Percentiles rank a stretch among this genome's conserved stretches.
Conservation (phyloP, 2,113 vertebrate genomes). For the Chloebia gouldiae region DNA sequence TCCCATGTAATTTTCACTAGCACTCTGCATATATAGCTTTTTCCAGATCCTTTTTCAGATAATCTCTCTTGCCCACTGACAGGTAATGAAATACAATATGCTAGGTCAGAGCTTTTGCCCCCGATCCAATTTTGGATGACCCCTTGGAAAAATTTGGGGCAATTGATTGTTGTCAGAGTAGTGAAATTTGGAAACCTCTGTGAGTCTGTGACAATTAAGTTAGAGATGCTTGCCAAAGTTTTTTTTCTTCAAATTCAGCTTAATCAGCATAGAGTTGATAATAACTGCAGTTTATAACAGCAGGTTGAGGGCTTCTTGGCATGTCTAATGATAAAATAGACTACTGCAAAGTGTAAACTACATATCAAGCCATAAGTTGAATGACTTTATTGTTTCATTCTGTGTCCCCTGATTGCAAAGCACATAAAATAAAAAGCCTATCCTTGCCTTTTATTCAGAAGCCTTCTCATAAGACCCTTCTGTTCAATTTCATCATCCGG, state of each 20-base stretch:
- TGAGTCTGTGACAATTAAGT: not conserved
- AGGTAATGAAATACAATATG: not conserved
- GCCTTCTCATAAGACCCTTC: not conserved
- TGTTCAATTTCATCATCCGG: not conserved
- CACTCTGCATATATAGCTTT: not conserved
- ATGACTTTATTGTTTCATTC: not conserved
- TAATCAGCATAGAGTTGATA: not conserved
- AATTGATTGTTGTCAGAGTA: not conserved
- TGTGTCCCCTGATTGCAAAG: not conserved
- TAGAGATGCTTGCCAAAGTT: not conserved
- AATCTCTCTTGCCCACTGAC: not conserved
- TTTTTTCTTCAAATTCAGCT: not conserved
- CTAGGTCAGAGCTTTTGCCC: not conserved
- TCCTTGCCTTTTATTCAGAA: not conserved
- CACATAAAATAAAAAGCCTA: not conserved
- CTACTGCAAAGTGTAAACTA: not conserved
- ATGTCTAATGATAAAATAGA: not conserved
- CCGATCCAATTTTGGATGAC: not conserved
- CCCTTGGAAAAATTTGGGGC: not conserved
- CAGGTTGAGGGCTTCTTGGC: not conserved
- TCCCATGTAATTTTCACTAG: not conserved
- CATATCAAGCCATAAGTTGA: not conserved
- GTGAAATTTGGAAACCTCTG: not conserved
- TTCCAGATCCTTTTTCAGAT: not conserved
- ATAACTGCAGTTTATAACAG: not conserved